phyloP scores from a whole-genome alignment of 1,140 invertebrate species.

The Pseudomyrmex flavicornis region DNA sequence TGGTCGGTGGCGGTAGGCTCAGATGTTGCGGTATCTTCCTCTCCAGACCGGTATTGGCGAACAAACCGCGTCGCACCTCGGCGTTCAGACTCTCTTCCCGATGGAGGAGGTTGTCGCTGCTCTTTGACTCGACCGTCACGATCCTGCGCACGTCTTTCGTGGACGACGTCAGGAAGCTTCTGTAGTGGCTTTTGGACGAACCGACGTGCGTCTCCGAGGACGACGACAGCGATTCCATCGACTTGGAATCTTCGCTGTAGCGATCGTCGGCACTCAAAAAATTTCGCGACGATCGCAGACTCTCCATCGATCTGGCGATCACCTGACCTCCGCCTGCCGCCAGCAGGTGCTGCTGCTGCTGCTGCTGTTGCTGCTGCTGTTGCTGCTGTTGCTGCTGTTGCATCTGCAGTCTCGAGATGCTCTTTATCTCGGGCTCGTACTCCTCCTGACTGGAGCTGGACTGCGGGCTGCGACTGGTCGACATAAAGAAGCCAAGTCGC shows the following conservation, averaged over 20 bases:
- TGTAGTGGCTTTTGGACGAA: slow-evolving; percentile 83
- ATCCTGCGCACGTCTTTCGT: slow-evolving; percentile 88
- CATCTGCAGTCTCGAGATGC: slow-evolving; percentile 80
- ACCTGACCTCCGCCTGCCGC: slow-evolving; percentile 86
- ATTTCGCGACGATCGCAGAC: slow-evolving; percentile 84
- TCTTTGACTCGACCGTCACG: slow-evolving; percentile 85
- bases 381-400: slow-evolving; percentile 72
- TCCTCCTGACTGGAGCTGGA: slow-evolving; percentile 90
- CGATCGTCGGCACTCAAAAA: slow-evolving; percentile 81
- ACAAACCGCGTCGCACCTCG: slow-evolving; percentile 88
- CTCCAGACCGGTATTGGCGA: slow-evolving; percentile 87
- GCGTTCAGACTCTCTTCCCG: slow-evolving; percentile 87
- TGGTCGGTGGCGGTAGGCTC: slow-evolving; percentile 88
- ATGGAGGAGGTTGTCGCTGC: slow-evolving; percentile 86
- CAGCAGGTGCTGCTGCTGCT: slow-evolving; percentile 86
- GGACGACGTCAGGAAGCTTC: slow-evolving; percentile 87
- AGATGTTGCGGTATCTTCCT: slow-evolving; percentile 88
- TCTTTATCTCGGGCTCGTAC: slow-evolving; percentile 86
- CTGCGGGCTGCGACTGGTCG: slow-evolving; percentile 87
- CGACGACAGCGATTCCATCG: slow-evolving; percentile 80
- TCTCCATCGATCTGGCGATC: slow-evolving; percentile 90
- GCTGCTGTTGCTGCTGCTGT: slow-evolving; percentile 80
- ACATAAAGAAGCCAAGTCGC: slow-evolving; percentile 84
- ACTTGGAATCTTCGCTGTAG: slow-evolving; percentile 81
- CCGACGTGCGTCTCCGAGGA: slow-evolving; percentile 85